Evolutionary conservation across 2,797 vertebrate genomes (phyloP).

Genomic region (Taeniopygia guttata): DNA sequence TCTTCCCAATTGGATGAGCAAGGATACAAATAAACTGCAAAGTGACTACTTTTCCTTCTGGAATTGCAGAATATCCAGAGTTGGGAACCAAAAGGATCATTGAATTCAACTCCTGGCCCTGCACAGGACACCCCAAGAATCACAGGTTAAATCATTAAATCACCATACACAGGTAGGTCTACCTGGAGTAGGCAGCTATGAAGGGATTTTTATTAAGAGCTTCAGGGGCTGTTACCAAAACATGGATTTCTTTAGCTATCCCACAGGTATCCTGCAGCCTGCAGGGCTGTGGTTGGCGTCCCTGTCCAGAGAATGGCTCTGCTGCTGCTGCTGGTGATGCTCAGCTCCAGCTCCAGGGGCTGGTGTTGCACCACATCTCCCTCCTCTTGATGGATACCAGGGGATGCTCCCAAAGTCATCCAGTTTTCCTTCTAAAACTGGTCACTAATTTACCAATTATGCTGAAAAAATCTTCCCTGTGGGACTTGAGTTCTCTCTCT

Average conservation of each 20-base stretch:
- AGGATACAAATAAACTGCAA: not conserved
- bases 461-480: not conserved
- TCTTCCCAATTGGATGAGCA: not conserved
- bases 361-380: not conserved
- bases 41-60: not conserved
- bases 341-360: not conserved
- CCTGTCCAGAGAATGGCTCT: not conserved
- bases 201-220: not conserved
- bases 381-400: not conserved
- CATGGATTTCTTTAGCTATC: not conserved
- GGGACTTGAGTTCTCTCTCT: not conserved
- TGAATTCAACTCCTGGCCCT: not conserved
- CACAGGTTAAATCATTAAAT: not conserved
- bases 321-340: not conserved
- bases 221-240: not conserved
- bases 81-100: not conserved
- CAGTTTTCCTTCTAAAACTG: not conserved
- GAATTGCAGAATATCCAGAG: not conserved
- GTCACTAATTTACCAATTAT: not conserved
- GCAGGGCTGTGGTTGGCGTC: fast-evolving
- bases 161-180: not conserved
- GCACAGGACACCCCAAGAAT: not conserved
- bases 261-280: not conserved
- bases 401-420: not conserved
- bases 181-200: not conserved